These are phyloP conservation scores for Trachops cirrhosus DNA, from an alignment of 2,797 vertebrate genomes.

Conservation along the genomic window DNA sequence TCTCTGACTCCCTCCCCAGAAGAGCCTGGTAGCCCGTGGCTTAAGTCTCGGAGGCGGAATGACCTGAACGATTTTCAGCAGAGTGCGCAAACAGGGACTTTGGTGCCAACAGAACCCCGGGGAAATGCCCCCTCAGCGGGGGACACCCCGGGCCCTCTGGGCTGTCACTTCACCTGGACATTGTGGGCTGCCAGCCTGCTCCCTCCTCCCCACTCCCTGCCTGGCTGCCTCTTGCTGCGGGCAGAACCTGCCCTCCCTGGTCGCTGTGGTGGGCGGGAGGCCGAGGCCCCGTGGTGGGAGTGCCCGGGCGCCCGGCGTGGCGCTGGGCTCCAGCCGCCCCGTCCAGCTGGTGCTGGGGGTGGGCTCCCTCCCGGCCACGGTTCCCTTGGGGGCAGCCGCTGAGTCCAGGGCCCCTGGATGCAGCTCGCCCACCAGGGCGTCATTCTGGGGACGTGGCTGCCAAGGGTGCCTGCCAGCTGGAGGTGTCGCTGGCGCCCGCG, in stretches of 20 bases:
- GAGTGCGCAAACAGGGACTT: not conserved
- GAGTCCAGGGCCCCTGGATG: not conserved
- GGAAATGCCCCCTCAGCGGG: not conserved
- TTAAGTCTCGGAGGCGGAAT: too few relatives aligned
- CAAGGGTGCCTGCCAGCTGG: conserved; percentile 64
- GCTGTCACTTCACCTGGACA: not conserved
- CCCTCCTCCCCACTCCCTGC: not conserved
- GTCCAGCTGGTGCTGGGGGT: not conserved
- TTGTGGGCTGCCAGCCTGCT: not conserved
- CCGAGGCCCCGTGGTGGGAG: not conserved
- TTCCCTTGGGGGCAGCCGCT: not conserved
- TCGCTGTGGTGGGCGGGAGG: not conserved
- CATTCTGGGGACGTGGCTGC: conserved; percentile 8
- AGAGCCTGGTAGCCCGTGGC: not conserved
- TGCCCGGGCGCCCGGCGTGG: not conserved
- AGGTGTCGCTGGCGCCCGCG: conserved; percentile 71
- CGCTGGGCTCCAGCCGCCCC: not conserved
- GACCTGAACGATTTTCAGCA: not conserved
- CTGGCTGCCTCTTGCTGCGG: not conserved
- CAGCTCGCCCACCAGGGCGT: not conserved
- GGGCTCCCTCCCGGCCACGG: not conserved
- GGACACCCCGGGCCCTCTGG: not conserved
- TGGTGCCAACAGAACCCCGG: not conserved
- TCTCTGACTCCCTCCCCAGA: rapidly evolving
- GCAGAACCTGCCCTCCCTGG: not conserved